Evolutionary conservation across 2,888 invertebrate genomes (phyloP).

Genomic region (Colletes collaris): DNA sequence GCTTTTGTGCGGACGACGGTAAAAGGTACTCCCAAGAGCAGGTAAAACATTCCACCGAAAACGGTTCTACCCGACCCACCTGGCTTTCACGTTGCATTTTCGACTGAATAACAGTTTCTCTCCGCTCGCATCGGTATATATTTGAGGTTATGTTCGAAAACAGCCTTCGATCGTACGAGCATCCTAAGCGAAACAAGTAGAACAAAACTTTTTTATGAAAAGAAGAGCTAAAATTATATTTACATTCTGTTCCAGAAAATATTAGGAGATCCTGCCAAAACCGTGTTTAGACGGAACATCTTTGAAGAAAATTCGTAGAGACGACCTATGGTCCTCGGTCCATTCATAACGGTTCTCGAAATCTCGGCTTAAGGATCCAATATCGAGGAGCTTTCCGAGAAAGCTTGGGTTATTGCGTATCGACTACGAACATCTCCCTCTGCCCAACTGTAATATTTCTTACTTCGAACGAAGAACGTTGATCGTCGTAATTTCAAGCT

Average conservation of each 20-base stretch:
- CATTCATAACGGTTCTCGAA: slow-evolving; percentile 25
- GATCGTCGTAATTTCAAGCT: no score
- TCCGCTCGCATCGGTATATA: slow-evolving; percentile 9
- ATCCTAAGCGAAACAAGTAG: no score
- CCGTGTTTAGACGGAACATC: slow-evolving; percentile 29
- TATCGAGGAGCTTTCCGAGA: slow-evolving; percentile 68
- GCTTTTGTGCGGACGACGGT: slow-evolving; percentile 51
- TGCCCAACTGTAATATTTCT: background rate
- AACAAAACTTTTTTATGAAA: no score
- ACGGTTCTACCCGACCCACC: slow-evolving; percentile 77
- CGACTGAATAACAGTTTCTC: slow-evolving; percentile 51
- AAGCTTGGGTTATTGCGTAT: slow-evolving; percentile 71
- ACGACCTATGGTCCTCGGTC: background rate
- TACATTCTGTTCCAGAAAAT: no score
- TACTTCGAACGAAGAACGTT: no score
- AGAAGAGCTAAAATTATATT: no score
- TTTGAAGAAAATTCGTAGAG: slow-evolving; percentile 26
- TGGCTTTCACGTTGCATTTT: slow-evolving; percentile 70
- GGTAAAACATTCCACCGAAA: slow-evolving; percentile 71
- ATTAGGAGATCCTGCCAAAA: background rate
- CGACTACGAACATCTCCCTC: slow-evolving; percentile 23
- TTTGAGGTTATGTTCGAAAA: no score
- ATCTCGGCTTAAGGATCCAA: slow-evolving; percentile 72
- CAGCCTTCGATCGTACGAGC: no score
- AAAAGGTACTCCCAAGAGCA: slow-evolving; percentile 67